phyloP scores from a whole-genome alignment of 2,888 invertebrate species.

The Mesorhabditis belari region DNA sequence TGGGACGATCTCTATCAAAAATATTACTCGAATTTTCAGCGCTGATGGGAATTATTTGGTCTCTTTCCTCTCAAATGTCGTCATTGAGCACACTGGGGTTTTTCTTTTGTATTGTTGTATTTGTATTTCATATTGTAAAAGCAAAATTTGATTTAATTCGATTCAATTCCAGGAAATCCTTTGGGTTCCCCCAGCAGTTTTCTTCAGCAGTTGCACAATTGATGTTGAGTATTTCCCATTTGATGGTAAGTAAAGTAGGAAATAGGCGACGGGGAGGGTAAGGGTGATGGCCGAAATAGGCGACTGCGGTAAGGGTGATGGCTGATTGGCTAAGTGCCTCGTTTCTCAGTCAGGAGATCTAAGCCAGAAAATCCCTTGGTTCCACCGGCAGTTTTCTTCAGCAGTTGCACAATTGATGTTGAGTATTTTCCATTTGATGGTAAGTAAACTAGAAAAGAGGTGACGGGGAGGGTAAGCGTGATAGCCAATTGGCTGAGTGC shows the following conservation, averaged over 20 bases:
- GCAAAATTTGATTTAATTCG: conserved; percentile 53
- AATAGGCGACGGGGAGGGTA: conserved; percentile 55
- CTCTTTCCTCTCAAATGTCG: conserved; percentile 94
- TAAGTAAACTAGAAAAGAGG: too few relatives aligned
- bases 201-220: conserved; percentile 96
- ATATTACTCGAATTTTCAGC: conserved; percentile 60
- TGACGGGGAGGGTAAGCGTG: too few relatives aligned
- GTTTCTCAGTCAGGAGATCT: conserved; percentile 48
- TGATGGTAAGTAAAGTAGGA: conserved; percentile 61
- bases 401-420: conserved; percentile 89
- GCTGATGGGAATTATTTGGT: conserved; percentile 99
- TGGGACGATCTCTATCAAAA: conserved; percentile 3
- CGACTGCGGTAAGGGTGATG: conserved; percentile 58
- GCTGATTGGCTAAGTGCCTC: too few relatives aligned
- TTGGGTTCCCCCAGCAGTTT: conserved; percentile 99
- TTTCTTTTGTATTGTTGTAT: not conserved
- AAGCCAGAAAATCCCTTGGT: conserved; percentile 89
- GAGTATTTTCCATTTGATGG: conserved; percentile 95
- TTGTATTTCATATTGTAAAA: conserved; percentile 21
- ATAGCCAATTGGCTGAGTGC: too few relatives aligned
- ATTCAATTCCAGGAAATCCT: conserved; percentile 73
- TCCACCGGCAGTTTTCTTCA: conserved; percentile 97
- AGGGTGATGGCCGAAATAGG: conserved; percentile 57
- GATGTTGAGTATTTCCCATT: conserved; percentile 93
- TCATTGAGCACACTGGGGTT: conserved; percentile 84